These are phyloP conservation scores for Mesopsocus fuscifrons DNA, from an alignment of 2,888 invertebrate species.

Conservation along the genomic window DNA sequence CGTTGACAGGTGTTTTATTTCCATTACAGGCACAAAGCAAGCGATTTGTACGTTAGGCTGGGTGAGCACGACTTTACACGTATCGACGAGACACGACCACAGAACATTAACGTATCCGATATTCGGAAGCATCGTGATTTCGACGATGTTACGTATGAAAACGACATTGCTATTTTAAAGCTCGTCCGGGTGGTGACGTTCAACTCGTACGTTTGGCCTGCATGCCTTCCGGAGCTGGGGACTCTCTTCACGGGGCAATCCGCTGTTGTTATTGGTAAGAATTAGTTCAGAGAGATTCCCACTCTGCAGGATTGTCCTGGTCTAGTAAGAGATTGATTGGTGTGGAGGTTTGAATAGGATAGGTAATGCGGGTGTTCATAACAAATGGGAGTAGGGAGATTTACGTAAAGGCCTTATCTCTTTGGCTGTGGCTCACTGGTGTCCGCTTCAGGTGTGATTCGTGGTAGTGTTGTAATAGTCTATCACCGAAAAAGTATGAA, in stretches of 20 bases:
- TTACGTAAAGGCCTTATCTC: too few relatives aligned
- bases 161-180: conserved; percentile 60
- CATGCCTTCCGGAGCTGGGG: conserved; percentile 55
- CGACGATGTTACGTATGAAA: conserved; percentile 42
- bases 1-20: too few relatives aligned
- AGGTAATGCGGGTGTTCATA: too few relatives aligned
- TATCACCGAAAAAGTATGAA: too few relatives aligned
- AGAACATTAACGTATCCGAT: conserved; percentile 46
- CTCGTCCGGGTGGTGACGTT: conserved; percentile 45
- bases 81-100: conserved; percentile 44
- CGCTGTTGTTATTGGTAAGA: conserved; percentile 44
- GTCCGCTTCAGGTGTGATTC: too few relatives aligned
- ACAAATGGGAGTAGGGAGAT: too few relatives aligned
- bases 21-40: conserved; percentile 35
- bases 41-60: conserved; percentile 46
- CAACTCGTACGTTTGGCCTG: conserved; percentile 64
- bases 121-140: conserved; percentile 48
- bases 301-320: conserved; percentile 16
- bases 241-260: conserved; percentile 37
- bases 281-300: not conserved
- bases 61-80: conserved; percentile 63
- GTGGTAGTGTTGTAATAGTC: too few relatives aligned
- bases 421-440: too few relatives aligned
- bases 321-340: too few relatives aligned
- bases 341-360: too few relatives aligned